These are phyloP conservation scores for Ophiothrix spiculata DNA, from an alignment of 35 echinoderm and acorn worm genomes.

Conservation along the genomic window DNA sequence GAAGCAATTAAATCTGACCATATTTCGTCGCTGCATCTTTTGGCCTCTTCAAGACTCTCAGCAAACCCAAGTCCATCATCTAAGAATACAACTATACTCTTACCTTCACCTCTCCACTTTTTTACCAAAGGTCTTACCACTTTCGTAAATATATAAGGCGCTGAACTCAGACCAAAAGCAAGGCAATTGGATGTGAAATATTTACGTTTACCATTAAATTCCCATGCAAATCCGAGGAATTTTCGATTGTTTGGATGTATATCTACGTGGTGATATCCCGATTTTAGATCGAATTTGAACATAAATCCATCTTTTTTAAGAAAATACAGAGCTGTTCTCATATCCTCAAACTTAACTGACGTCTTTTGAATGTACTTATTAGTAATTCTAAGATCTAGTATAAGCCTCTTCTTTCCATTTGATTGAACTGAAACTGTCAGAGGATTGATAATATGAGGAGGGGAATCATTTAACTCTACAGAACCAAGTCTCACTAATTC, in stretches of 20 bases:
- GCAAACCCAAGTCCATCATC: conserved; percentile 14
- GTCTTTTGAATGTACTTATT: not conserved
- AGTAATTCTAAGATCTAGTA: conserved; percentile 14
- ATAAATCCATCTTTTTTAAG: not conserved
- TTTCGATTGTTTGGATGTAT: not conserved
- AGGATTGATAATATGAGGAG: conserved; percentile 32
- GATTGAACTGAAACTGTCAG: conserved; percentile 17
- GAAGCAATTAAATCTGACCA: not conserved
- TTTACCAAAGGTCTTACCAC: too few relatives aligned
- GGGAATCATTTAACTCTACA: too few relatives aligned
- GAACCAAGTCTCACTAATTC: too few relatives aligned
- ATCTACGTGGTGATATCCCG: conserved; percentile 32
- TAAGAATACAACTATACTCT: conserved; percentile 12
- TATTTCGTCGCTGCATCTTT: not conserved
- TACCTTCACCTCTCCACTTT: conserved; percentile 12
- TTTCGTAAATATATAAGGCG: conserved; percentile 35
- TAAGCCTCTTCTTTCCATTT: conserved; percentile 26
- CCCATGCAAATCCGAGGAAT: conserved; percentile 17
- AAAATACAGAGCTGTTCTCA: not conserved
- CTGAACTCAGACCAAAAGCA: conserved; percentile 26
- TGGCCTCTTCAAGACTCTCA: not conserved
- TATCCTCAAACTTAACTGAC: conserved; percentile 14
- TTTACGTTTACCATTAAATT: not conserved
- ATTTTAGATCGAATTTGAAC: conserved; percentile 24
- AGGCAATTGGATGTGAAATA: not conserved